Percentiles rank a stretch among this genome's conserved stretches.
phyloP scores from a whole-genome alignment of 2,888 invertebrate species.

The Plutella xylostella region DNA sequence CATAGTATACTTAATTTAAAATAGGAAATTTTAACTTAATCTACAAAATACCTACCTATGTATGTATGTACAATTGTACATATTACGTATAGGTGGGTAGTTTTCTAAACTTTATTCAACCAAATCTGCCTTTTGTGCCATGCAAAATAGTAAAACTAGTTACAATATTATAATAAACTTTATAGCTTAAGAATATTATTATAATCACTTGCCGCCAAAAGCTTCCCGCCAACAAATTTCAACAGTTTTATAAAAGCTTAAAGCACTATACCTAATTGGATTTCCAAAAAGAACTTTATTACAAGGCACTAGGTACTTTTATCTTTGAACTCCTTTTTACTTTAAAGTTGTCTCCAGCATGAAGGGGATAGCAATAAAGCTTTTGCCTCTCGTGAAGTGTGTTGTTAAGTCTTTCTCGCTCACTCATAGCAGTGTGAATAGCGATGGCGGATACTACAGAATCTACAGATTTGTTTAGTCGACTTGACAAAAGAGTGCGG shows the following conservation, averaged over 20 bases:
- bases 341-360: background rate
- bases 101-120: too few relatives aligned
- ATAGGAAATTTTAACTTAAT: too few relatives aligned
- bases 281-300: background rate
- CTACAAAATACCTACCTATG: too few relatives aligned
- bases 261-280: background rate
- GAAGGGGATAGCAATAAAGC: conserved; percentile 1
- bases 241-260: background rate
- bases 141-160: too few relatives aligned
- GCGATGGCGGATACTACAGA: background rate
- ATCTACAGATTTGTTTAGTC: background rate
- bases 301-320: background rate
- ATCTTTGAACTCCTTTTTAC: background rate
- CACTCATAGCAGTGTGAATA: background rate
- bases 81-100: too few relatives aligned
- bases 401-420: conserved; percentile 1
- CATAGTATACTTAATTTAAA: too few relatives aligned
- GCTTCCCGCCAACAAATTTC: conserved; percentile 1
- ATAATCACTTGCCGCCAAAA: conserved; percentile 1
- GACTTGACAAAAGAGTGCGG: conserved; percentile 1
- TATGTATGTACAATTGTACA: too few relatives aligned
- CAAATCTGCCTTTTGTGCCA: too few relatives aligned
- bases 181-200: too few relatives aligned
- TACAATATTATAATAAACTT: too few relatives aligned
- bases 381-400: background rate